Evolutionary conservation across 2,113 vertebrate genomes (phyloP).

Genomic region (Numenius arquata): DNA sequence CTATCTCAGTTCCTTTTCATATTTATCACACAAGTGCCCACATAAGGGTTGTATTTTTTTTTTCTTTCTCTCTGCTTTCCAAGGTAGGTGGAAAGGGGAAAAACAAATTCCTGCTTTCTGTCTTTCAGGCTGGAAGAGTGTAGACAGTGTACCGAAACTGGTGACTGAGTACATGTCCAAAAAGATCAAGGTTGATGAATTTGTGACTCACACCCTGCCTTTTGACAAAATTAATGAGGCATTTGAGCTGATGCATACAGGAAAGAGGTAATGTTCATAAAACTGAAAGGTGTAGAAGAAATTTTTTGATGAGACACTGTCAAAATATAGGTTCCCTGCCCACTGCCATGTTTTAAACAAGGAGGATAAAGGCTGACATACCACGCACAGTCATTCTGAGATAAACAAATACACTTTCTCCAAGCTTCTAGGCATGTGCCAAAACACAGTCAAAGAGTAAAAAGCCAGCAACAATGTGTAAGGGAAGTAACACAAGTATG

Average conservation of each 20-base stretch:
- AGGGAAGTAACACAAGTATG: neutral
- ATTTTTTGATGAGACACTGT: neutral
- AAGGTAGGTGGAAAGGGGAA: neutral
- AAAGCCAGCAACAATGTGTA: neutral
- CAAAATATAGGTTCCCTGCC: neutral
- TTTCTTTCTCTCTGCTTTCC: neutral
- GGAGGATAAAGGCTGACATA: neutral
- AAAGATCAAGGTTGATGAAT: constrained; percentile 84
- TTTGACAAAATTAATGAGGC: constrained; percentile 79
- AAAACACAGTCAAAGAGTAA: neutral
- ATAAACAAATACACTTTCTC: neutral
- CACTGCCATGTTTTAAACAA: neutral
- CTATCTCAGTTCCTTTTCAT: neutral
- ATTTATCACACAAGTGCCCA: neutral
- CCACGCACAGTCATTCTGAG: neutral
- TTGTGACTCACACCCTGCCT: constrained; percentile 77
- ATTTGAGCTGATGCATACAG: constrained; percentile 79
- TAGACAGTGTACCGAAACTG: constrained; percentile 77
- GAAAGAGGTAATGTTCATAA: constrained; percentile 71
- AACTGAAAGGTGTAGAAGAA: neutral
- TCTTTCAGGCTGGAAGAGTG: constrained; percentile 80
- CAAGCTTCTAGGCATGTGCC: neutral
- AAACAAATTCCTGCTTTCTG: neutral
- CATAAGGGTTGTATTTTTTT: neutral
- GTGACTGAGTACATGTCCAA: constrained; percentile 82